A percentile compares a stretch with the other conserved stretches of the same genome.
Conservation (phyloP, 1,140 invertebrate genomes). For the Aphidius ervi region DNA sequence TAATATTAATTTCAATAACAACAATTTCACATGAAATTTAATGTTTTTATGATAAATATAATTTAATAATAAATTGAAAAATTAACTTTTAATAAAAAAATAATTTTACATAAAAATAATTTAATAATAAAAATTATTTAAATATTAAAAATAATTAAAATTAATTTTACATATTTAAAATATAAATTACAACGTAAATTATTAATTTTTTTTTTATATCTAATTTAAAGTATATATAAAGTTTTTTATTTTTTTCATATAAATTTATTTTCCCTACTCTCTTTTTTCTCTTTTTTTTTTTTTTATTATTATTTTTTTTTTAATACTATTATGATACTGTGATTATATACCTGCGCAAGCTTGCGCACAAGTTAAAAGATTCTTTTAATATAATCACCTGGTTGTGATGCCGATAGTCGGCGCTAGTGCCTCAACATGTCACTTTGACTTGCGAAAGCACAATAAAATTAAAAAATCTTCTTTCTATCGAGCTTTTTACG, state of each 20-base stretch:
- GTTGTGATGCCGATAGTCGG: constrained; percentile 43
- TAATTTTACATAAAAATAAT: too few relatives aligned
- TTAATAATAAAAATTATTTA: too few relatives aligned
- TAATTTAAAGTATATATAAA: background rate
- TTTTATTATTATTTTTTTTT: background rate
- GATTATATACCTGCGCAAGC: background rate
- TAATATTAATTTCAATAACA: too few relatives aligned
- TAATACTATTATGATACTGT: constrained; percentile 1
- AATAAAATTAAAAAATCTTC: background rate
- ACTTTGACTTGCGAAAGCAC: constrained; percentile 15
- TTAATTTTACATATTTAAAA: too few relatives aligned
- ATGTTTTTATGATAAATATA: too few relatives aligned
- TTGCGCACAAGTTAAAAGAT: constrained; percentile 16
- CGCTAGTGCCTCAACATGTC: constrained; percentile 37
- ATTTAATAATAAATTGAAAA: too few relatives aligned
- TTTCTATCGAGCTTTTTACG: too few relatives aligned
- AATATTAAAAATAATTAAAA: too few relatives aligned
- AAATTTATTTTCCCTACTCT: background rate
- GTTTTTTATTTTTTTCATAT: constrained; percentile 2
- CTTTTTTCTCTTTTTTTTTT: too few relatives aligned
- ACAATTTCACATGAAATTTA: too few relatives aligned
- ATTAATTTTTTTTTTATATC: constrained; percentile 5
- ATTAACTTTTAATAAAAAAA: too few relatives aligned
- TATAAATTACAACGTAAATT: too few relatives aligned
- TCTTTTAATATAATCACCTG: constrained; percentile 13